Conservation (phyloP, 2,113 vertebrate species). For the Myotis yumanensis region DNA sequence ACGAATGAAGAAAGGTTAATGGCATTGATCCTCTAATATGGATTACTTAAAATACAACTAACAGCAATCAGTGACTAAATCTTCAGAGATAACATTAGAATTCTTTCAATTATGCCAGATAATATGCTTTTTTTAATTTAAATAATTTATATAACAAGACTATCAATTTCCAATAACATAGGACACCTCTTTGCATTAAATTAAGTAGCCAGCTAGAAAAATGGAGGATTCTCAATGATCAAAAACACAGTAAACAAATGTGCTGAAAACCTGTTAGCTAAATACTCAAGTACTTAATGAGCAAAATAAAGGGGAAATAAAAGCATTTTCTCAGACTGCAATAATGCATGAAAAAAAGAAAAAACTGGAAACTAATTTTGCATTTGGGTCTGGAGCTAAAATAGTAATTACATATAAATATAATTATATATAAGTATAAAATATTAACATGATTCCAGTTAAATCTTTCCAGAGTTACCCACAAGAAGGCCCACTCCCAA, state of each 20-base stretch:
- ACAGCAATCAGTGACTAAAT: neutral
- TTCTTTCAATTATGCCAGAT: neutral
- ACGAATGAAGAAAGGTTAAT: neutral
- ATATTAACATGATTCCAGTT: neutral
- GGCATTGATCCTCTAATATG: neutral
- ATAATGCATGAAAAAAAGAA: neutral
- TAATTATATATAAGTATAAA: neutral
- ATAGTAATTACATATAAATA: neutral
- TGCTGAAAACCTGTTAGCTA: neutral
- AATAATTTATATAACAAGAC: neutral
- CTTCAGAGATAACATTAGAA: conserved; percentile 25
- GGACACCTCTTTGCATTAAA: neutral
- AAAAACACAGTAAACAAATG: neutral
- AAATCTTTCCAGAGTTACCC: neutral
- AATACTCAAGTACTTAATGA: neutral
- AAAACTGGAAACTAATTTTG: neutral
- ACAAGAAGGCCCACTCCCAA: neutral
- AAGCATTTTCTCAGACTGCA: neutral
- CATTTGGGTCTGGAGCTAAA: neutral
- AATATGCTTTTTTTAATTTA: neutral
- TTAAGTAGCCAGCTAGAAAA: neutral
- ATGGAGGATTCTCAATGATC: neutral
- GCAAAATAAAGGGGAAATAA: neutral
- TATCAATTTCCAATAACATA: neutral
- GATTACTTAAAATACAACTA: conserved; percentile 21